These are phyloP conservation scores for Plectrocnemia conspersa DNA, from an alignment of 1,140 invertebrate genomes.

Conservation along the genomic window DNA sequence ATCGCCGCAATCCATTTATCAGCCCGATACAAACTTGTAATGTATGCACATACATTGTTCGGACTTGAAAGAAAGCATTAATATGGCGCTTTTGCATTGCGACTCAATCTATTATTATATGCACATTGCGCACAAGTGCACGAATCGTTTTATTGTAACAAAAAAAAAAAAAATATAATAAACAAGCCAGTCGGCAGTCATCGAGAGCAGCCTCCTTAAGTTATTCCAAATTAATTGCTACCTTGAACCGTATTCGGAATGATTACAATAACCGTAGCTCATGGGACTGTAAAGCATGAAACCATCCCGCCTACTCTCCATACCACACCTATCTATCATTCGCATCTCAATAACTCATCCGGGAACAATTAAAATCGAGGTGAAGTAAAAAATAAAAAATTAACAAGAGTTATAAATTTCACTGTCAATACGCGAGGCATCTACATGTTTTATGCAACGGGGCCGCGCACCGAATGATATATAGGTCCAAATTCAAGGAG, in stretches of 20 bases:
- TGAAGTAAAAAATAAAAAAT: no score
- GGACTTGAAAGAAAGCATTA: no score
- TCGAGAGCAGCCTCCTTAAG: no score
- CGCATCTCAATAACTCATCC: conserved; percentile 32
- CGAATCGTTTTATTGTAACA: no score
- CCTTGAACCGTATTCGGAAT: conserved; percentile 22
- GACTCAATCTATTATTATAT: no score
- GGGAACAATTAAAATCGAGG: conserved; percentile 31
- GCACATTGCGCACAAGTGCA: no score
- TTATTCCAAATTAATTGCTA: conserved; percentile 32
- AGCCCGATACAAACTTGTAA: no score
- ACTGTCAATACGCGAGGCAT: conserved; percentile 31
- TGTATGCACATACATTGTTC: no score
- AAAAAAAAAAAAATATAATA: no score
- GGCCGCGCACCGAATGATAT: conserved; percentile 17
- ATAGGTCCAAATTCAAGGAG: conserved; percentile 23
- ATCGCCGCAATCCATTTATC: no score
- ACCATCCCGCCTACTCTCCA: conserved; percentile 25
- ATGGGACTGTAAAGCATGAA: conserved; percentile 16
- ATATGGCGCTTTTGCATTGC: no score
- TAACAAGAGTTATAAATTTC: conserved; percentile 34
- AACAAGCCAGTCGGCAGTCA: no score
- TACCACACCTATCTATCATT: conserved; percentile 32
- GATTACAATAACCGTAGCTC: conserved; percentile 21
- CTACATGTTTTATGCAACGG: conserved; percentile 11